Evolutionary conservation across 2,113 vertebrate species (phyloP).

Genomic region (Larimichthys polyactis): DNA sequence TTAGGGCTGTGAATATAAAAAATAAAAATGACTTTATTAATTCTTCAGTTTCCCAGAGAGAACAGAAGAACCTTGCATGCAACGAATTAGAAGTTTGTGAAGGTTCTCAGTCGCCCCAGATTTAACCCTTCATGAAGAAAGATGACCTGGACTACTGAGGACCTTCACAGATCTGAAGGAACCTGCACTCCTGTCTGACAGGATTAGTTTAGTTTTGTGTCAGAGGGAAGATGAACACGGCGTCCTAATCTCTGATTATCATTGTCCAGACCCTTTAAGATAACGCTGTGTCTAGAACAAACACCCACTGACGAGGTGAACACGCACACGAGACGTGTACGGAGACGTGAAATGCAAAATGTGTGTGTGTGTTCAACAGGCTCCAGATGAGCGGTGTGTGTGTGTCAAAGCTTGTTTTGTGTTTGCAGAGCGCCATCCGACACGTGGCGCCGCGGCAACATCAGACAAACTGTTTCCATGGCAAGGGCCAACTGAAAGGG

Average conservation of each 20-base stretch:
- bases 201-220: background rate
- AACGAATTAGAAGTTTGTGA: too few relatives aligned
- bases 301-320: background rate
- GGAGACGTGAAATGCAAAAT: background rate
- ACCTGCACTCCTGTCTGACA: background rate
- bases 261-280: too few relatives aligned
- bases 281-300: background rate
- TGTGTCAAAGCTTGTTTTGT: constrained; percentile 39
- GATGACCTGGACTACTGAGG: too few relatives aligned
- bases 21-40: too few relatives aligned
- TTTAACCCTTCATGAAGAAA: too few relatives aligned
- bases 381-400: background rate
- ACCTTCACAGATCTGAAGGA: too few relatives aligned
- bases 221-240: too few relatives aligned
- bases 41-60: too few relatives aligned
- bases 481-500: constrained; percentile 44
- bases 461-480: constrained; percentile 63
- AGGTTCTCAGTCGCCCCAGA: too few relatives aligned
- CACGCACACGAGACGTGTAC: background rate
- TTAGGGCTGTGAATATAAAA: too few relatives aligned
- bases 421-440: constrained; percentile 24
- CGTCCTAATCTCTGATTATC: background rate
- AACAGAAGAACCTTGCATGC: too few relatives aligned
- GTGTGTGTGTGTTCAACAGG: background rate
- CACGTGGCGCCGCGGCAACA: constrained; percentile 61